phyloP scores from a whole-genome alignment of 2,797 vertebrate genomes.

The Synaphobranchus kaupii region DNA sequence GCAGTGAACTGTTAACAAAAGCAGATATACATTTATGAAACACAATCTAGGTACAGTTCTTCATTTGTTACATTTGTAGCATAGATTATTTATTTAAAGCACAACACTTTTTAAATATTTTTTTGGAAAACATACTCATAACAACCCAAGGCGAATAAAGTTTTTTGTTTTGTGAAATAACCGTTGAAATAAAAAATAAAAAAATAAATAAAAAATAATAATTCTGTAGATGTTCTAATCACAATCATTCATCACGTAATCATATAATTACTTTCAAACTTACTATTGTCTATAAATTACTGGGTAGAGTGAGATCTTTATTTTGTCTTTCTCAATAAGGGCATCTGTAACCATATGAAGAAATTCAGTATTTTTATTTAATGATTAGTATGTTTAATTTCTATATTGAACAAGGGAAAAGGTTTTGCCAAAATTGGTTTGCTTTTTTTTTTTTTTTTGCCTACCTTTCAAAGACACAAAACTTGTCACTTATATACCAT shows the following conservation, averaged over 20 bases:
- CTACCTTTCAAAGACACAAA: background rate
- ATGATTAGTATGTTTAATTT: background rate
- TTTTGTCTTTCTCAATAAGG: background rate
- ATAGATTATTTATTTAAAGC: background rate
- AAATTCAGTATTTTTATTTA: background rate
- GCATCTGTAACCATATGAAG: background rate
- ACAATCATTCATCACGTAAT: background rate
- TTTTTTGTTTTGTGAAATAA: slow-evolving; percentile 2
- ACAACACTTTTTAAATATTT: background rate
- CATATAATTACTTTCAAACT: background rate
- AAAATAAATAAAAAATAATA: background rate
- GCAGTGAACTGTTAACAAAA: background rate
- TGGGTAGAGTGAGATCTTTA: background rate
- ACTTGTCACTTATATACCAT: background rate
- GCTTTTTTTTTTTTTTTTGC: background rate
- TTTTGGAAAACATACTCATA: background rate
- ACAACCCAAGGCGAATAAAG: background rate
- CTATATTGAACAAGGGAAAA: background rate
- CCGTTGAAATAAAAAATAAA: background rate
- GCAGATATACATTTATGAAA: background rate
- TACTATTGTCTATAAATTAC: background rate
- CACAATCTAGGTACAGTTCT: background rate
- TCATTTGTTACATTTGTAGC: background rate
- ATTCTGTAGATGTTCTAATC: background rate
- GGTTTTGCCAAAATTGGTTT: background rate